These are phyloP conservation scores for Orcinus orca DNA, from an alignment of 2,113 vertebrate genomes.

Conservation along the genomic window DNA sequence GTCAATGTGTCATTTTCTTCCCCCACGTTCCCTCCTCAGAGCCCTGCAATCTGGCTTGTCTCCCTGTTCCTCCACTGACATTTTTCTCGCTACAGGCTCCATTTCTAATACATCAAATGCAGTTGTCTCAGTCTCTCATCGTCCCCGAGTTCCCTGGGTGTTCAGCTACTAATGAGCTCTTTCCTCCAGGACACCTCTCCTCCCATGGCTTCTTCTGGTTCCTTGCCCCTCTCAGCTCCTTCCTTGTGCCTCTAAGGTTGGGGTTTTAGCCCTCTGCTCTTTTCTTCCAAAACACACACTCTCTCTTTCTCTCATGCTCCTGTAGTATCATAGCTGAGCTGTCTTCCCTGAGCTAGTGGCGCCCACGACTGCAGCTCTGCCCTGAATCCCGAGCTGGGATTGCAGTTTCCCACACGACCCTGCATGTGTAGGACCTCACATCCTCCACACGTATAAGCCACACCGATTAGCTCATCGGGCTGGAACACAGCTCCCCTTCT, in stretches of 20 bases:
- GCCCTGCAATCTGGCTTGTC: background rate
- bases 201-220: background rate
- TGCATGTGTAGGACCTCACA: background rate
- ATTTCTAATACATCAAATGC: background rate
- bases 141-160: background rate
- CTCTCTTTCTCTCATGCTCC: background rate
- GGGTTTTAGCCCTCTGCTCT: background rate
- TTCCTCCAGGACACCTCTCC: background rate
- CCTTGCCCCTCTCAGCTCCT: background rate
- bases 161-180: background rate
- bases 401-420: background rate
- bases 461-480: background rate
- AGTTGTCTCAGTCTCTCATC: background rate
- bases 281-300: background rate
- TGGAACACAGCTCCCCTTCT: background rate
- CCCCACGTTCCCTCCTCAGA: background rate
- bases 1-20: background rate
- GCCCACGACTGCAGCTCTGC: fast-evolving
- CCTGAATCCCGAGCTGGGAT: background rate
- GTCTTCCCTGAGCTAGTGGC: background rate
- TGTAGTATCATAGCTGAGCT: background rate
- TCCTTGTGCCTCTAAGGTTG: background rate
- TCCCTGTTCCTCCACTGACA: background rate
- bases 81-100: background rate
- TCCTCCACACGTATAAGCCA: background rate